Conservation (phyloP, 30 jellyfish, hydroid and myxozoan species). For the Aurelia sp. region DNA sequence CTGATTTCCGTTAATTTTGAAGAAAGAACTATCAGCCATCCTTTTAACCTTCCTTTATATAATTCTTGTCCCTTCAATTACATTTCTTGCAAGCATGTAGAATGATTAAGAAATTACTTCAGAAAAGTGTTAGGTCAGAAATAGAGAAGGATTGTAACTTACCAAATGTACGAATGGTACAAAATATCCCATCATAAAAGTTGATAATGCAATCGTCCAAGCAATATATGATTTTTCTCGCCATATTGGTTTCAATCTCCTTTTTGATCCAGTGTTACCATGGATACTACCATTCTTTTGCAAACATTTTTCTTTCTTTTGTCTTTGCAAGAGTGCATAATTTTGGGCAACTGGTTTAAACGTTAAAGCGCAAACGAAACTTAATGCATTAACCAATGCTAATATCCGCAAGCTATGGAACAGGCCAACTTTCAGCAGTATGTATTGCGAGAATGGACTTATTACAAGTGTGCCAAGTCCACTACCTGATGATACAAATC, state of each 20-base stretch:
- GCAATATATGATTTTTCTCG: slow-evolving; percentile 86
- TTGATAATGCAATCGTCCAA: slow-evolving; percentile 83
- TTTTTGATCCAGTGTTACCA: slow-evolving; percentile 2
- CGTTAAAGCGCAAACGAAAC: slow-evolving; percentile 74
- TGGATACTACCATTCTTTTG: background rate
- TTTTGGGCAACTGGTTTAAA: slow-evolving; percentile 82
- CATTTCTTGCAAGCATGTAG: no score
- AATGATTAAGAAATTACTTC: background rate
- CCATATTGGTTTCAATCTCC: slow-evolving; percentile 35
- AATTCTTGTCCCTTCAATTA: no score
- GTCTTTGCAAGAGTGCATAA: slow-evolving; percentile 60
- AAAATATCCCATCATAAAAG: slow-evolving; percentile 95
- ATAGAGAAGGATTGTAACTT: slow-evolving; percentile 16
- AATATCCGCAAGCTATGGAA: slow-evolving; percentile 65
- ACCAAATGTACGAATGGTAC: slow-evolving; percentile 97
- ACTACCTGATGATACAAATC: slow-evolving; percentile 97
- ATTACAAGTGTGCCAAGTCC: slow-evolving; percentile 96
- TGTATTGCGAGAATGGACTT: slow-evolving; percentile 88
- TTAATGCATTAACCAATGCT: slow-evolving; percentile 75
- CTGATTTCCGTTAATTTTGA: no score
- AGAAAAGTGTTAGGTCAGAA: background rate
- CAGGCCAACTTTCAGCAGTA: slow-evolving; percentile 68
- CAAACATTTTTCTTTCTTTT: no score
- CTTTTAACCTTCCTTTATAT: no score
- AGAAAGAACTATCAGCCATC: no score